Conservation (phyloP, 2,888 invertebrate genomes). For the Drosophila aldrichi region DNA sequence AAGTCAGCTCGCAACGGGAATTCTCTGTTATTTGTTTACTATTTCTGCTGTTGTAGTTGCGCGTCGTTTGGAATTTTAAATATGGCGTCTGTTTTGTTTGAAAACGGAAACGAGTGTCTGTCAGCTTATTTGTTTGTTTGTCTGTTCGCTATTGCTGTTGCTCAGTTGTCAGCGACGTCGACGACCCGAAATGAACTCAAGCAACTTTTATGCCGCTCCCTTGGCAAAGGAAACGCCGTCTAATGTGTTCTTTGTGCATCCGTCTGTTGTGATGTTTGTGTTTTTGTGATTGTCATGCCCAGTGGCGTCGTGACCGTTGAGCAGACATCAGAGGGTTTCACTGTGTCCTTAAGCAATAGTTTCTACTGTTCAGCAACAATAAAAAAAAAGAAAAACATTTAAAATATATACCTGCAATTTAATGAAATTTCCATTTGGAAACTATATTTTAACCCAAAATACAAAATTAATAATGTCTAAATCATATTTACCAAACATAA, state of each 20-base stretch:
- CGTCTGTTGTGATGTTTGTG: conserved; percentile 35
- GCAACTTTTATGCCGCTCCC: conserved; percentile 65
- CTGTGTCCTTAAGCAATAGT: no score
- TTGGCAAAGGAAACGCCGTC: conserved; percentile 73
- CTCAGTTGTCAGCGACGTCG: conserved; percentile 45
- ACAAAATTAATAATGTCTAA: neutral
- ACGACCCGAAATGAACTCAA: conserved; percentile 77
- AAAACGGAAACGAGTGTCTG: conserved; percentile 81
- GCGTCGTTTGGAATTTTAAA: conserved; percentile 78
- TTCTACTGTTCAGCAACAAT: no score
- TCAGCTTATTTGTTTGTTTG: conserved; percentile 78
- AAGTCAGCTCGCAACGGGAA: conserved; percentile 50
- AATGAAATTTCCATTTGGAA: neutral
- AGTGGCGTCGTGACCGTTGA: conserved; percentile 51
- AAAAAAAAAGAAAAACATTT: no score
- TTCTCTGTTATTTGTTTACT: conserved; percentile 68
- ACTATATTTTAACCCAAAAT: neutral
- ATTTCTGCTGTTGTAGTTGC: conserved; percentile 34
- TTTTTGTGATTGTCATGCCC: conserved; percentile 52
- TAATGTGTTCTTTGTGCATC: conserved; percentile 74
- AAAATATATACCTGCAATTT: no score
- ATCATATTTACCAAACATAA: neutral
- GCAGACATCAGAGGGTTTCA: conserved; percentile 5
- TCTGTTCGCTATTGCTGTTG: conserved; percentile 44
- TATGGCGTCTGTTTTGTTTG: conserved; percentile 82